phyloP scores from a whole-genome alignment of 2,797 vertebrate genomes.

The Clamator glandarius region DNA sequence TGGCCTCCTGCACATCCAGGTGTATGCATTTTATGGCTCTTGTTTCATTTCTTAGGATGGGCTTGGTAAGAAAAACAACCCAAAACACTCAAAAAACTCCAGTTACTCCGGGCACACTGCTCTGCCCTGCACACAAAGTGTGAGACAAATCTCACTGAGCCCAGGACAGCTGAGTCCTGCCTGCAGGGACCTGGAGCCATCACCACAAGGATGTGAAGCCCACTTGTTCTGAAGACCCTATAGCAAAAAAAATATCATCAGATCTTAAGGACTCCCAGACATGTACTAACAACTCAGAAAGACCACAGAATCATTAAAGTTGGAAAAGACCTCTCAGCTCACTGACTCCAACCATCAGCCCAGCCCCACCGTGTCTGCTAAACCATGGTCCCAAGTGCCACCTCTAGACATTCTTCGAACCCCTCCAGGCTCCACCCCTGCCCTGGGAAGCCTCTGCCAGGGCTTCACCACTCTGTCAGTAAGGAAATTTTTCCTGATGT shows the following conservation, averaged over 20 bases:
- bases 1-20: background rate
- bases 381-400: too few species aligned
- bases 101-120: background rate
- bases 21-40: background rate
- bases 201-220: fast-evolving
- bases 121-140: background rate
- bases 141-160: background rate
- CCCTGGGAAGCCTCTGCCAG: too few species aligned
- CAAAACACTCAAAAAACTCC: fast-evolving
- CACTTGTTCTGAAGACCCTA: background rate
- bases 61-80: background rate
- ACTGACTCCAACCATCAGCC: too few species aligned
- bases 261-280: background rate
- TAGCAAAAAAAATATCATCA: background rate
- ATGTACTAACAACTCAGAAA: background rate
- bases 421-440: too few species aligned
- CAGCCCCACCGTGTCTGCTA: too few species aligned
- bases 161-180: background rate
- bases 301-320: background rate
- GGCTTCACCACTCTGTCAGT: too few species aligned
- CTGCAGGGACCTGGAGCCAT: background rate
- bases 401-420: too few species aligned
- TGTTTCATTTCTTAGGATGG: background rate
- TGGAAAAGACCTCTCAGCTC: too few species aligned
- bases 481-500: too few species aligned